These are phyloP conservation scores for Achatina immaculata DNA, from an alignment of 1,140 invertebrate genomes.

Conservation along the genomic window DNA sequence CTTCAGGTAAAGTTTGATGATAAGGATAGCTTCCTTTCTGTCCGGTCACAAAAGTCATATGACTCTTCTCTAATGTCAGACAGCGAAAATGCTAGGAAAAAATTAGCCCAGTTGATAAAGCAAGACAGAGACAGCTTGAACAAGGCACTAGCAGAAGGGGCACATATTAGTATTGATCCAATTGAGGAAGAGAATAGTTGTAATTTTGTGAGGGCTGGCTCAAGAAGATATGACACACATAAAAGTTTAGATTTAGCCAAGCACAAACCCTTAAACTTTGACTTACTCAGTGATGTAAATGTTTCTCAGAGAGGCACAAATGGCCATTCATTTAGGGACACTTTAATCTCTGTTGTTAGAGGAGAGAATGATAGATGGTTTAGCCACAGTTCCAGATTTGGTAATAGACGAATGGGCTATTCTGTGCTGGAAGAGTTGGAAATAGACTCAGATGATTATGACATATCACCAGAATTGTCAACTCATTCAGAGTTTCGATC, in stretches of 20 bases:
- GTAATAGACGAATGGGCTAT: not conserved
- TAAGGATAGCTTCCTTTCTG: not conserved
- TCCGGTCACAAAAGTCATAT: not conserved
- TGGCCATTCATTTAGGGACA: not conserved
- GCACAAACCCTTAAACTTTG: not conserved
- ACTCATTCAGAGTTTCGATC: not conserved
- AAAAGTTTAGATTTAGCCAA: slow-evolving; percentile 16
- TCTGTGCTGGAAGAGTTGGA: not conserved
- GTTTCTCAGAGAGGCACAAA: not conserved
- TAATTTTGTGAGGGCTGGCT: slow-evolving; percentile 4
- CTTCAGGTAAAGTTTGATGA: slow-evolving; percentile 11
- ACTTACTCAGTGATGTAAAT: not conserved
- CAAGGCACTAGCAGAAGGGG: not conserved
- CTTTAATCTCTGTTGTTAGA: not conserved
- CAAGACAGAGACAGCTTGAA: not conserved
- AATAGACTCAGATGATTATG: too few relatives aligned
- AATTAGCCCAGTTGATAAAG: slow-evolving; percentile 23
- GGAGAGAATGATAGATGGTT: not conserved
- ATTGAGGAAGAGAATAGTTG: not conserved
- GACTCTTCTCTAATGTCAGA: not conserved
- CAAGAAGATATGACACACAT: slow-evolving; percentile 16
- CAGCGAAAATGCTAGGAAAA: slow-evolving; percentile 11
- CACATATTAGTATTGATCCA: not conserved
- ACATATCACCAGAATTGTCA: not conserved
- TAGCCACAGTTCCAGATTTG: not conserved